Evolutionary conservation across 2,113 vertebrate species (phyloP).

Genomic region (Arizona elegans): DNA sequence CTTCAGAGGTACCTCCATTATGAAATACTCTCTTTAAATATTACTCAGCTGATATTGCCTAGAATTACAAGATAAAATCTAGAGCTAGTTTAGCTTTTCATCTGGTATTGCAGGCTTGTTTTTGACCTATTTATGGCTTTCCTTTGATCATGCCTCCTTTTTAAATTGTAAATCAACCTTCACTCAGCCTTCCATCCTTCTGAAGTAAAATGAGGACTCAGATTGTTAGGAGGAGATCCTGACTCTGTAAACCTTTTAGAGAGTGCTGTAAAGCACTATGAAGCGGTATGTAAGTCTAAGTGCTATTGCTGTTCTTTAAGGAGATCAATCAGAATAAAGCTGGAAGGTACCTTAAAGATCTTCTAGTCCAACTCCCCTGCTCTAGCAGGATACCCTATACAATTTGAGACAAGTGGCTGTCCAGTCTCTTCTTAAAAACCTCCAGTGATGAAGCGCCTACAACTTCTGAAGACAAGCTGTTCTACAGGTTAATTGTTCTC

Average conservation of each 20-base stretch:
- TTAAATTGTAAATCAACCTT: neutral
- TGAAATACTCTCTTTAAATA: neutral
- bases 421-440: neutral
- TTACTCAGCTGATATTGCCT: neutral
- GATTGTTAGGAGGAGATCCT: neutral
- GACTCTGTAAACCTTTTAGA: neutral
- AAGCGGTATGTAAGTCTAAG: neutral
- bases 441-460: neutral
- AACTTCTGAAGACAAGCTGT: neutral
- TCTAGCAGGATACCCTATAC: neutral
- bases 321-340: neutral
- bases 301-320: neutral
- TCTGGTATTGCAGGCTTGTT: neutral
- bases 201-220: neutral
- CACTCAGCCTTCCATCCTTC: neutral
- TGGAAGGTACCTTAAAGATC: neutral
- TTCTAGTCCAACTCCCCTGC: neutral
- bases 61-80: neutral
- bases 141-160: neutral
- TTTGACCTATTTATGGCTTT: neutral
- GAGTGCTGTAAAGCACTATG: neutral
- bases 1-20: neutral
- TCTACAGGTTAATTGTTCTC: neutral
- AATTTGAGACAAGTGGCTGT: neutral
- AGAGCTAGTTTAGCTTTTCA: neutral